phyloP scores from a whole-genome alignment of 1,140 invertebrate genomes.

The Hylaeus volcanicus region DNA sequence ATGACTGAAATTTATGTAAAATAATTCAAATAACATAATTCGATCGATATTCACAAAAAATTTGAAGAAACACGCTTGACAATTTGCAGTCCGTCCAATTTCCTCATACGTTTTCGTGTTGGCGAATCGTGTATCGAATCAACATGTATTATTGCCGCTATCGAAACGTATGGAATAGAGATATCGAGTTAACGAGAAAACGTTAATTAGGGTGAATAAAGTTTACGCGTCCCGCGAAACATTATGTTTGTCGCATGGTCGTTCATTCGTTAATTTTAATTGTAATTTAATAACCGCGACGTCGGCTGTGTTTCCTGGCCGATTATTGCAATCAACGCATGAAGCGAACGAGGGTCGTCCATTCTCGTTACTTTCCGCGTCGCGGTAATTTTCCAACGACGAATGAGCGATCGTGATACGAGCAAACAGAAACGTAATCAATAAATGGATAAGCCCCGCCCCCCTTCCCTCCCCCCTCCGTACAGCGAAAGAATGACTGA shows the following conservation, averaged over 20 bases:
- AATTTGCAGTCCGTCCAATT: too few relatives aligned
- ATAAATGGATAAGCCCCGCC: conserved; percentile 56
- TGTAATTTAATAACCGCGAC: conserved; percentile 23
- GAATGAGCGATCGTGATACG: conserved; percentile 11
- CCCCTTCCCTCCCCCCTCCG: background rate
- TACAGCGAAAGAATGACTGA: conserved; percentile 26
- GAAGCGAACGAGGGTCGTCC: background rate
- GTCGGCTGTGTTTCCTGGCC: background rate
- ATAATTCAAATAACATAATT: too few relatives aligned
- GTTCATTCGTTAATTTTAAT: conserved; percentile 30
- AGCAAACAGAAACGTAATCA: conserved; percentile 54
- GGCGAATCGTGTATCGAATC: background rate
- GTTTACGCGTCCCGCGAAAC: background rate
- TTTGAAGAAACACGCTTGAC: too few relatives aligned
- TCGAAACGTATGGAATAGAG: background rate
- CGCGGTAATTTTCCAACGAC: conserved; percentile 14
- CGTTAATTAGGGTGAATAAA: conserved; percentile 25
- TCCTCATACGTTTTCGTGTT: too few relatives aligned
- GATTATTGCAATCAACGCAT: conserved; percentile 9
- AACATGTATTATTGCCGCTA: background rate
- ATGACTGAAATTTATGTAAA: too few relatives aligned
- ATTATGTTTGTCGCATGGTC: background rate
- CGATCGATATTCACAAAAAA: too few relatives aligned
- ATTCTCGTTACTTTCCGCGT: background rate
- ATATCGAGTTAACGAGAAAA: conserved; percentile 7